Conservation (phyloP, 2,888 invertebrate species). For the Hirtodrosophila trivittata region DNA sequence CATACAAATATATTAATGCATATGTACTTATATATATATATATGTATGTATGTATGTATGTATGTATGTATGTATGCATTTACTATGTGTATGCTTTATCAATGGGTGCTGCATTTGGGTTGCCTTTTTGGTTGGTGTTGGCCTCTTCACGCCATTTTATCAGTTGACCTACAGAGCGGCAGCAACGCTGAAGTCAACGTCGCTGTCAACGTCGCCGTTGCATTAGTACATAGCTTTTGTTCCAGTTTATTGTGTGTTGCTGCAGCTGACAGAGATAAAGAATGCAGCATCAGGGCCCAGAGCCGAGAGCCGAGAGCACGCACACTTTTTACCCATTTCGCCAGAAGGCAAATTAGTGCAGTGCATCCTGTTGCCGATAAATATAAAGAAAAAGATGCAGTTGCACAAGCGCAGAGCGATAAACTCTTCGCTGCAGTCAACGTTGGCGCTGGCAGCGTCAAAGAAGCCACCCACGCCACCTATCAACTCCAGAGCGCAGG, state of each 20-base stretch:
- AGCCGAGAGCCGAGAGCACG: slow-evolving; percentile 10
- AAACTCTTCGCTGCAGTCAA: slow-evolving; percentile 41
- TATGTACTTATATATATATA: neutral
- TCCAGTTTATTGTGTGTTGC: slow-evolving; percentile 44
- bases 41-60: neutral
- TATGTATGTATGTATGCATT: slow-evolving; percentile 14
- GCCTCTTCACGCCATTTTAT: slow-evolving; percentile 58
- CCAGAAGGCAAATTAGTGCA: slow-evolving; percentile 48
- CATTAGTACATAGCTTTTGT: slow-evolving; percentile 37
- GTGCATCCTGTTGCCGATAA: slow-evolving; percentile 65
- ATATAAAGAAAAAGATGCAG: slow-evolving; percentile 18
- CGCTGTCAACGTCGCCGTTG: slow-evolving; percentile 7
- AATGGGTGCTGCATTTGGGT: slow-evolving; percentile 48
- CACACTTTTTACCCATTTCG: slow-evolving; percentile 44
- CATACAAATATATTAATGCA: neutral
- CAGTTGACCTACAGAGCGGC: slow-evolving; percentile 70
- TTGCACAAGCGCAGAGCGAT: slow-evolving; percentile 60
- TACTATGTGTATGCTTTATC: slow-evolving; percentile 24
- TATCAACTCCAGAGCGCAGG: slow-evolving; percentile 2
- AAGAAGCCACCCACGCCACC: slow-evolving; percentile 44
- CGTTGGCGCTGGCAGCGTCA: slow-evolving; percentile 17
- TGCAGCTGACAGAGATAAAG: slow-evolving; percentile 47
- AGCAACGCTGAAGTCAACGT: slow-evolving; percentile 1
- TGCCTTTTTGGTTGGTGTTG: slow-evolving; percentile 47
- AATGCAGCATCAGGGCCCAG: slow-evolving; percentile 34